These are phyloP conservation scores for Gallinago paraguaiae DNA, from an alignment of 2,113 vertebrate species.

Conservation along the genomic window DNA sequence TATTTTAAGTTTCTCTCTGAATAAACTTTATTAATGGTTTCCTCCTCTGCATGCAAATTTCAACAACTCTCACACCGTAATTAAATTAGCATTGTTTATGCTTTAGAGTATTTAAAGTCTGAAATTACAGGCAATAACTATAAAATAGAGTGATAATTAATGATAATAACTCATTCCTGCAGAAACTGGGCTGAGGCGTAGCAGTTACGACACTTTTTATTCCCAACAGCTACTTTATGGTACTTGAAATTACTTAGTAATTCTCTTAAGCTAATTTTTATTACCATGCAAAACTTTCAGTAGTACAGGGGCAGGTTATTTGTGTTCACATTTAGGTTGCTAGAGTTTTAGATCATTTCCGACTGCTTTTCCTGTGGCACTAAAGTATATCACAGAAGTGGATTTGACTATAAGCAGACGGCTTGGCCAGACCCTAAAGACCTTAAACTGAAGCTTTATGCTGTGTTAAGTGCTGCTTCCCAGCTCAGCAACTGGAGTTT, in stretches of 20 bases:
- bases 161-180: slow-evolving; percentile 73
- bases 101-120: slow-evolving; percentile 77
- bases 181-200: slow-evolving; percentile 57
- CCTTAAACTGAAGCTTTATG: background rate
- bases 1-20: slow-evolving; percentile 63
- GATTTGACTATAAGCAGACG: background rate
- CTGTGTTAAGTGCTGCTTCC: background rate
- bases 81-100: slow-evolving; percentile 78
- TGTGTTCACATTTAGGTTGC: background rate
- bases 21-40: slow-evolving; percentile 66
- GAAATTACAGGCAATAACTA: slow-evolving; percentile 75
- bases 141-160: slow-evolving; percentile 80
- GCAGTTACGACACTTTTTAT: slow-evolving; percentile 69
- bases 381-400: background rate
- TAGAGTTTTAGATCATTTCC: background rate
- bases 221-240: slow-evolving; percentile 72
- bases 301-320: background rate
- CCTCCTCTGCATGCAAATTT: slow-evolving; percentile 53
- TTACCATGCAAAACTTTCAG: slow-evolving; percentile 41
- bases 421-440: background rate
- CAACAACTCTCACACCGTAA: slow-evolving; percentile 40
- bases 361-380: no score
- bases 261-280: slow-evolving; percentile 65
- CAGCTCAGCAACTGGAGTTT: background rate
- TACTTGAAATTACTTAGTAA: slow-evolving; percentile 65